phyloP scores from a whole-genome alignment of 2,888 invertebrate genomes.

The Carabus problematicus region DNA sequence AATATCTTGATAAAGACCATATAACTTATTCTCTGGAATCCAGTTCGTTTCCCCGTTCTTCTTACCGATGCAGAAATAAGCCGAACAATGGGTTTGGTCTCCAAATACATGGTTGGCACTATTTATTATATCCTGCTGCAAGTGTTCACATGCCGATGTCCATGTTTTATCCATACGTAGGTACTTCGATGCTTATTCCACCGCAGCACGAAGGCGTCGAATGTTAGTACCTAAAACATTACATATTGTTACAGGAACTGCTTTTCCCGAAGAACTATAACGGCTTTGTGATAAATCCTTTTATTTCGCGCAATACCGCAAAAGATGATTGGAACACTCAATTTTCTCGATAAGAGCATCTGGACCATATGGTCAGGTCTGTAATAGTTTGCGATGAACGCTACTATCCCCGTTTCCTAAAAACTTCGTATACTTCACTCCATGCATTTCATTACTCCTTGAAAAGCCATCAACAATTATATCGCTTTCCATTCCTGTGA shows the following conservation, averaged over 20 bases:
- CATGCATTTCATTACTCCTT: not conserved
- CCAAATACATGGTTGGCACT: constrained; percentile 21
- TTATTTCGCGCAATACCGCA: constrained; percentile 8
- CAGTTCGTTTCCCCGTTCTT: no score
- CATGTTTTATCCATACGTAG: not conserved
- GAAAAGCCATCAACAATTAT: constrained; percentile 14
- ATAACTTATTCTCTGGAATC: no score
- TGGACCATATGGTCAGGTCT: not conserved
- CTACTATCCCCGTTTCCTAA: constrained; percentile 7
- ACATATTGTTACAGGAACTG: not conserved
- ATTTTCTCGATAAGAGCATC: constrained; percentile 7
- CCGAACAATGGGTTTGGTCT: constrained; percentile 1
- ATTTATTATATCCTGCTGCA: constrained; percentile 19
- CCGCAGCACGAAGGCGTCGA: not conserved
- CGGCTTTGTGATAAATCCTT: not conserved
- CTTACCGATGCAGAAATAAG: constrained; percentile 11
- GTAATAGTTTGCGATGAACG: constrained; percentile 5
- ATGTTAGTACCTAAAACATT: not conserved
- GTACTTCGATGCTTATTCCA: not conserved
- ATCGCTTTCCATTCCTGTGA: constrained; percentile 5
- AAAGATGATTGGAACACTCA: constrained; percentile 2
- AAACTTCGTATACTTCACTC: constrained; percentile 4
- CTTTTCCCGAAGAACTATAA: not conserved
- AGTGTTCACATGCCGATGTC: not conserved
- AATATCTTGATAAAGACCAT: no score